Percentiles rank a stretch among this genome's conserved stretches.
phyloP scores from a whole-genome alignment of 2,797 vertebrate genomes.

The Apodemus agrarius region DNA sequence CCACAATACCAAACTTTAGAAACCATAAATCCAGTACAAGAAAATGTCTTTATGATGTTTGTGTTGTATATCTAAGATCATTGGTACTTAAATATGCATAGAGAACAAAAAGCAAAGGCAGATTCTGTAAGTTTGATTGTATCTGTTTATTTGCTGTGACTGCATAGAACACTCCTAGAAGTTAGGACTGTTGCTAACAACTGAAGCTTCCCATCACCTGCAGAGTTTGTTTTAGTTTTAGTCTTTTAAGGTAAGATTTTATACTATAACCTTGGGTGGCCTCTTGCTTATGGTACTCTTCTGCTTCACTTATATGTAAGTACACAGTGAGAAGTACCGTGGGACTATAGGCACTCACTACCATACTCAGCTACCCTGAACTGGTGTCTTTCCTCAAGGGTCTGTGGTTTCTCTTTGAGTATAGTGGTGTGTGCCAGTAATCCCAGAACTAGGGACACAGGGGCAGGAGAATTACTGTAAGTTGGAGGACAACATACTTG shows the following conservation, averaged over 20 bases:
- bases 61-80: conserved; percentile 57
- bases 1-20: conserved; percentile 71
- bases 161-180: background rate
- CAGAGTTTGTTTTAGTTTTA: background rate
- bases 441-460: background rate
- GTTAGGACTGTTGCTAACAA: conserved; percentile 8
- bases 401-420: background rate
- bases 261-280: background rate
- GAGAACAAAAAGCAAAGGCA: conserved; percentile 45
- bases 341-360: background rate
- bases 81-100: conserved; percentile 44
- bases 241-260: background rate
- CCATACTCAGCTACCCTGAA: background rate
- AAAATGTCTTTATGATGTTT: conserved; percentile 74
- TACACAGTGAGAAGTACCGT: background rate
- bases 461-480: background rate
- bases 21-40: conserved; percentile 73
- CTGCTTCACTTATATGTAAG: too few species aligned
- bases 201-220: conserved; percentile 39
- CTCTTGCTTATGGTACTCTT: background rate
- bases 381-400: background rate
- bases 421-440: background rate
- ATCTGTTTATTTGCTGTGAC: conserved; percentile 9
- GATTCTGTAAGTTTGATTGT: conserved; percentile 62
- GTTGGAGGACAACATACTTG: background rate